Evolutionary conservation across 2,888 invertebrate species (phyloP), one percentile per base, ranked within the genome.

Genomic region (Muschampia staudingeri): DNA sequence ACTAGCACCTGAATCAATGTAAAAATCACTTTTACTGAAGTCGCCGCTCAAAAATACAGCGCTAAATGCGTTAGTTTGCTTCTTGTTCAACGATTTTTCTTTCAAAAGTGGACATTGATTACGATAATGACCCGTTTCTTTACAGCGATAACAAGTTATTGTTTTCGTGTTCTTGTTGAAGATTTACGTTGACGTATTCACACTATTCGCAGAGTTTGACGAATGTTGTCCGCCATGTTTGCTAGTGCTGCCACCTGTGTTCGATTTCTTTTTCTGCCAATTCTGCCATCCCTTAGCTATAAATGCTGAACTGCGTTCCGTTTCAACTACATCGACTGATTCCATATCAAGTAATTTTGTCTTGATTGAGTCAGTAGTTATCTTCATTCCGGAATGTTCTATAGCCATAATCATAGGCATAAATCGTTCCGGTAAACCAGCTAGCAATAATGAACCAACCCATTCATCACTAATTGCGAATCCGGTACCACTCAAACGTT

Each of bases 381-480:
- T 80, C 5, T 25, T 19, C 8, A 79, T 79, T 16, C 78, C 78
- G 1, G 78, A 78, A 42, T 78, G 71, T 12, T 78, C 78, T 1
- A 78, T 71, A 0, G 78, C 78, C 78, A 78, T 78, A 30, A 79
- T 72, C 78, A 79, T 76, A 1, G 84, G 85, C 30, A 61, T 69
- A 72, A 73, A 85, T 67, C 76, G 72, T 16, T 85, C 84, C 11
- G 79, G 78, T 79, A 87, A 82, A 69, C 84, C 86, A 5, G 86
- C 86, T 30, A 87, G 61, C 56, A 89, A 76, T 44, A 88, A 82
- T 70, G 86, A 85, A 11, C 86, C 86, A 44, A 88, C 79, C 88
- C 88, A 90, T 44, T 89, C 85, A 65, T 89, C 89, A 67, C 82
- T 84, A 42, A 90, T 87, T 8, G 71, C 56, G 44, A 90, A 90